Base-by-base conservation (phyloP, 2,888 invertebrate species). In the Tricholauxania praeusta region DNA sequence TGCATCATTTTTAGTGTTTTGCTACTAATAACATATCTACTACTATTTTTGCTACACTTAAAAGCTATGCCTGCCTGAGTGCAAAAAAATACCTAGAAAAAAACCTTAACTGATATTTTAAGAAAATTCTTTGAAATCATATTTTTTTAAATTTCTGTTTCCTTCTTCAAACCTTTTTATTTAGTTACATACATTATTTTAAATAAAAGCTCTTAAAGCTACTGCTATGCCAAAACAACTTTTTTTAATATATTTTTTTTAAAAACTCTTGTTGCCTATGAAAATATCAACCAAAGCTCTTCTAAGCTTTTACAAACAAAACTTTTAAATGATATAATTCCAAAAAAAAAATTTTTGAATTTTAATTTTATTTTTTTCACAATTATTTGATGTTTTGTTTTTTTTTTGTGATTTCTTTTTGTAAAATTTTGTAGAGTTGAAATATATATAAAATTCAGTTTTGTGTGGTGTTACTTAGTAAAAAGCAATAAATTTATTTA, bases 241-340 rank as follows among this genome's bases (percentile, higher is more conserved):
- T 22, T 51, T 64, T 62, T 39, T 62, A 32, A 62, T 28, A 62
- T 15, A 12, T 64, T 15, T 28, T 64, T 28, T 7, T 49, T 15
- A 19, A 28, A 22, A 14, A 22, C 22, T 48, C 17, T 47, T 87
- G 86, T 87, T 84, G 82, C 78, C 86, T 79, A 80, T 82, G 83
- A 85, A 86, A 86, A 87, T 86, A 86, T 86, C 82, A 82, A 80
- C 73, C 75, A 67, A 80, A 85, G 85, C 81, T 87, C 87, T 87
- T 87, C 87, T 87, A 87, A 85, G 87, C 87, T 87, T 87, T 87
- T 87, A 87, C 87, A 87, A 87, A 87, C 87, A 87, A 85, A 82
- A 82, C 80, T 82, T 82, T 80, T 78, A 76, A 81, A 72, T 77
- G 77, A 62, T 75, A 73, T 75, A 74, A 77, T 79, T 76, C 78